Conservation (phyloP, 2,113 vertebrate species). For the Pachyramphus minor region DNA sequence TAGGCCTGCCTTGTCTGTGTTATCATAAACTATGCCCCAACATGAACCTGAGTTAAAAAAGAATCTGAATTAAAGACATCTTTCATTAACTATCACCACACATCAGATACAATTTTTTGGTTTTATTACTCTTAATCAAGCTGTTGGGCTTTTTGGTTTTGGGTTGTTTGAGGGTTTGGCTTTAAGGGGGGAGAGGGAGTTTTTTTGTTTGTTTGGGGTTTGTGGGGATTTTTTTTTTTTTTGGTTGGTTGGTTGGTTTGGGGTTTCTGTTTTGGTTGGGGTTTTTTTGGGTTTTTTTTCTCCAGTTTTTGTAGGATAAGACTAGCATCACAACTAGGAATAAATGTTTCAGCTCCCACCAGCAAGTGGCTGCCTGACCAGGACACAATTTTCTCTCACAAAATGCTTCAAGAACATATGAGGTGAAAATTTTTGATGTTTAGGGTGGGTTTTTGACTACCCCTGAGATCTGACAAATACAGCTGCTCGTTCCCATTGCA, state of each 20-base stretch:
- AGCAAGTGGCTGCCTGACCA: not conserved
- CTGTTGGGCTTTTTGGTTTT: not conserved
- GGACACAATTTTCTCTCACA: not conserved
- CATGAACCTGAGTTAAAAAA: not conserved
- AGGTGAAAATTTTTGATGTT: not conserved
- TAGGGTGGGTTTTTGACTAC: fast-evolving
- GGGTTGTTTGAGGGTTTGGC: not conserved
- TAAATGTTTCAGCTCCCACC: not conserved
- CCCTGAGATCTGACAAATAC: not conserved
- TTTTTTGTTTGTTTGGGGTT: not conserved
- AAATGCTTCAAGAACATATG: not conserved
- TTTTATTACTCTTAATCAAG: not conserved
- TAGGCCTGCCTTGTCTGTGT: not conserved
- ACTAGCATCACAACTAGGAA: not conserved
- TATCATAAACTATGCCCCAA: not conserved
- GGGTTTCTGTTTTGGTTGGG: not conserved
- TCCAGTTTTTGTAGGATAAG: not conserved
- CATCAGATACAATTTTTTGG: not conserved
- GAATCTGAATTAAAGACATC: not conserved
- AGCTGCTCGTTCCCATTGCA: not conserved
- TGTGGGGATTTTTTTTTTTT: not conserved
- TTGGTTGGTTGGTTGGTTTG: not conserved
- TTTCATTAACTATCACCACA: not conserved
- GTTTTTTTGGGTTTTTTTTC: no score
- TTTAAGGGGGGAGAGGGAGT: not conserved